These are phyloP conservation scores for Stenichneumon culpator DNA, from an alignment of 2,888 invertebrate genomes.

Conservation along the genomic window DNA sequence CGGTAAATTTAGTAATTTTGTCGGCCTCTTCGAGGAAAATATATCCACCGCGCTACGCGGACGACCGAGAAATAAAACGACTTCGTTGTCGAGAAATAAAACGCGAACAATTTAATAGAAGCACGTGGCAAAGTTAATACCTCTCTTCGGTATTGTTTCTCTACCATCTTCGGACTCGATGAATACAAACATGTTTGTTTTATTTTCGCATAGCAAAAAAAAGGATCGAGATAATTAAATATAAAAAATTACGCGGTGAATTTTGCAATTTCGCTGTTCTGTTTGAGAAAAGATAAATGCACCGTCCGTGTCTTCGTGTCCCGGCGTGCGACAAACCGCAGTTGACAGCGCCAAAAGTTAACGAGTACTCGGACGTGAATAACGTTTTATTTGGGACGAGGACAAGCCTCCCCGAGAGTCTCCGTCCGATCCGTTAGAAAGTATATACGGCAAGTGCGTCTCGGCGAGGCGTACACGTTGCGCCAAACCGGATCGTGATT, in stretches of 20 bases:
- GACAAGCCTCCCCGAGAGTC: slow-evolving; percentile 29
- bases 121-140: slow-evolving; percentile 33
- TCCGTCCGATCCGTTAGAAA: slow-evolving; percentile 33
- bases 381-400: slow-evolving; percentile 66
- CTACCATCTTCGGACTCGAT: too few relatives aligned
- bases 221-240: background rate
- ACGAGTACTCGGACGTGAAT: slow-evolving; percentile 57
- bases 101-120: slow-evolving; percentile 9
- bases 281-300: background rate
- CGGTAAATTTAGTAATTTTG: too few relatives aligned
- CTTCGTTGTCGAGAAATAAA: slow-evolving; percentile 17
- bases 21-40: too few relatives aligned
- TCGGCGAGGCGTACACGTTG: slow-evolving; percentile 8
- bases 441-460: slow-evolving; percentile 27
- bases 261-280: background rate
- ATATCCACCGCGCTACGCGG: slow-evolving; percentile 37
- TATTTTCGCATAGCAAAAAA: too few relatives aligned
- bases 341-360: slow-evolving; percentile 50
- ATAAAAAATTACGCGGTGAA: background rate
- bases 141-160: background rate
- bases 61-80: background rate
- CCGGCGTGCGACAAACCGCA: background rate
- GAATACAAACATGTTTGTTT: too few relatives aligned
- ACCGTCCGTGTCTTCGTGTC: background rate
- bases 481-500: slow-evolving; percentile 27